Base-by-base conservation (phyloP, 2,888 invertebrate genomes). In the Cataglyphis albicans region DNA sequence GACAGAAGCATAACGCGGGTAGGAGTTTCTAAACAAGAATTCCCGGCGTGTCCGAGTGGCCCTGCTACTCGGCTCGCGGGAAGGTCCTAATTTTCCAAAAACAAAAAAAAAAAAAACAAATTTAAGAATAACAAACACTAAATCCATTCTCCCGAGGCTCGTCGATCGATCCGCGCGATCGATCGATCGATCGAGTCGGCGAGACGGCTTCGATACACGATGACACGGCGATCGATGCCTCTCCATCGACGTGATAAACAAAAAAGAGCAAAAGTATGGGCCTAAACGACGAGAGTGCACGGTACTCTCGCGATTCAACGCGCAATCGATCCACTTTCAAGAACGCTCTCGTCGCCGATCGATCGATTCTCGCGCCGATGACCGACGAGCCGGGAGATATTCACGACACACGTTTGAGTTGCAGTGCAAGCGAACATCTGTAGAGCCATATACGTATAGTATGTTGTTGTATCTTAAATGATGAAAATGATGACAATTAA, bases 401-500 rank as follows among this genome's bases (percentile, higher is more conserved):
- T 88, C 92, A 93, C 91, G 93, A 94, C 93, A 94, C 93, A 93
- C 90, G 91, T 93, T 94, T 94, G 93, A 94, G 94, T 94, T 94
- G 92, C 94, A 94, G 94, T 94, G 94, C 94, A 94, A 94, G 94
- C 94, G 94, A 92, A 94, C 94, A 94, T 94, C 94, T 94, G 94
- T 94, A 94, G 94, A 94, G 94, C 94, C 94, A 94, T 94, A 94
- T 94, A 94, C 94, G 92, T 94, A 94, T 94, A 94, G 93, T 94
- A 94, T 93, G 93, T 94, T 94, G 92, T 93, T 93, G 93, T 93
- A 94, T 93, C 93, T 92, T 93, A 91, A 93, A 88, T 74, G 72
- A 81, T 78, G 83, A 87, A 70, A 80, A 83, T 41, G 81, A 85
- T 78, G 85, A 75, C 70, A 73, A 84, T 85, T 87, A 92, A 89